Evolutionary conservation across 53 echinoderm and acorn worm species (phyloP), one percentile per base, ranked within the genome.

Genomic region (Patiria pectinifera): DNA sequence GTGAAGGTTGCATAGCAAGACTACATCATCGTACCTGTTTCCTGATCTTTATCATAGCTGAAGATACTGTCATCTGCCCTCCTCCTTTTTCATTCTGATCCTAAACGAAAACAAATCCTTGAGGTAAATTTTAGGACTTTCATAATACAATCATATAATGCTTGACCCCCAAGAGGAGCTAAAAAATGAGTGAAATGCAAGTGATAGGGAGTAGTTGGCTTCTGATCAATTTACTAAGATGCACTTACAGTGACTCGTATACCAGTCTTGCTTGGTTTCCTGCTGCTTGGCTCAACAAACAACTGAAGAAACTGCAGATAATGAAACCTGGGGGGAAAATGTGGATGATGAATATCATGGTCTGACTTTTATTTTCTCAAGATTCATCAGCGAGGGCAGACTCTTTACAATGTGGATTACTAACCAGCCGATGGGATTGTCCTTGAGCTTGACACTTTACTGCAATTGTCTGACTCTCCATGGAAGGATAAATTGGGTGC

Each of bases 301-400:
- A 97, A 74, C 66, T 94, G 95, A 82, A 97, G 87, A 89, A 97
- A 97, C 48, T 97, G 94, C 35, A 97, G 94, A 84, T 97, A 97
- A 76, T 97, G 96, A 84, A 97, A 96, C 76, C 97, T 97, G 85
- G 16, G 9, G 0, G 47, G 59, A 48, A 71, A 35, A 35, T 35
- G 35, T 35, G 35, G 1, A 35, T 35, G 35, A 35, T 35, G 35
- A 35, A 35, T 35, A 35, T 35, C 35, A 35, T 35, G 35, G 35
- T 35, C 35, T 35, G 35, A 1, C 35, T 35, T 35, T 35, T 35
- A 35, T 35, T 35, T 35, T 35, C 0, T 35, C 35, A 35, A 35
- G 35, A 35, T 35, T 35, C 35, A 35, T 35, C 35, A 35, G 35
- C 35, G 35, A 35, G 35, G 35, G 35, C 35, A 53, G 53, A 8